Percentiles rank a stretch among this genome's conserved stretches.
These are phyloP conservation scores for Cantharis lateralis DNA, from an alignment of 2,888 invertebrate species.

Conservation along the genomic window DNA sequence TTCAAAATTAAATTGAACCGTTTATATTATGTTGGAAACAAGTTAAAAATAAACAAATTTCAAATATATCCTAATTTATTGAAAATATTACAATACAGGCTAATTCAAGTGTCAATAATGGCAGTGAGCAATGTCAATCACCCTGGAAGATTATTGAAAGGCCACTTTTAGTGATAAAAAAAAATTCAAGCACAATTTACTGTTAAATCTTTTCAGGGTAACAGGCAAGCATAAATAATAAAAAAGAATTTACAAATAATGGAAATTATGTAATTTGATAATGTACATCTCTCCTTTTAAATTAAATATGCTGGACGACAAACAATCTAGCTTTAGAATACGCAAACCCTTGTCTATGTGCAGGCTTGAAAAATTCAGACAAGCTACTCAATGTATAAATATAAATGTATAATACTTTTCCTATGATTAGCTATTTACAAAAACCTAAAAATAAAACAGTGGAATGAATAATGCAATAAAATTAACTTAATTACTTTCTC, in stretches of 20 bases:
- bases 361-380: background rate
- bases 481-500: constrained; percentile 19
- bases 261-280: background rate
- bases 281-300: background rate
- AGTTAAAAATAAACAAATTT: too few relatives aligned
- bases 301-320: background rate
- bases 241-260: background rate
- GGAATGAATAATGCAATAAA: constrained; percentile 7
- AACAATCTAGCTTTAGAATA: background rate
- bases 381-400: background rate
- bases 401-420: background rate
- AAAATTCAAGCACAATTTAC: background rate
- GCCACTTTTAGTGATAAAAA: background rate
- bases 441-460: background rate
- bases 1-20: too few relatives aligned
- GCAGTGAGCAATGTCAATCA: constrained; percentile 25
- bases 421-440: background rate
- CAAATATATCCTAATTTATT: constrained; percentile 5
- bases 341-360: background rate
- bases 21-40: too few relatives aligned
- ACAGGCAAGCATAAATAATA: background rate
- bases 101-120: constrained; percentile 15
- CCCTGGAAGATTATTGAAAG: background rate
- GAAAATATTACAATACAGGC: constrained; percentile 14
- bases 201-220: background rate